Percentiles rank a stretch among this genome's conserved stretches.
These are phyloP conservation scores for Aplidium turbinatum DNA, from an alignment of 23 tunicate species.

Conservation along the genomic window DNA sequence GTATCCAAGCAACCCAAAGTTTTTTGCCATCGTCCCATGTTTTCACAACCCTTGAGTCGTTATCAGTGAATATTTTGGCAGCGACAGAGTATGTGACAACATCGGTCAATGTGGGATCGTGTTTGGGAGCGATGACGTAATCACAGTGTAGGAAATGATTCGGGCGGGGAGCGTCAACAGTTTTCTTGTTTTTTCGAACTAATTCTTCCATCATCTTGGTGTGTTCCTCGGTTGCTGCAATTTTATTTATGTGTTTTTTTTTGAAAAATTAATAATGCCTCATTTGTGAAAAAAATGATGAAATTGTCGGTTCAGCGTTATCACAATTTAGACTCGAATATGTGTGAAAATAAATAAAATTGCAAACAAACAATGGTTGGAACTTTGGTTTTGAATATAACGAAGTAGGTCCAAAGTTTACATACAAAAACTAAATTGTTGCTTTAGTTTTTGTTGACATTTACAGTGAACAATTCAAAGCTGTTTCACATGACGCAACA, in stretches of 20 bases:
- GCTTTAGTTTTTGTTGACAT: no score
- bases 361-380: background rate
- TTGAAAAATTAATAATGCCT: no score
- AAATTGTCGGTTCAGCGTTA: no score
- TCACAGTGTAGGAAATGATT: slow-evolving; percentile 75
- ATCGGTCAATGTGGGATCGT: slow-evolving; percentile 55
- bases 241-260: no score
- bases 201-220: slow-evolving; percentile 74
- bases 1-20: slow-evolving; percentile 93
- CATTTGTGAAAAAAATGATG: no score
- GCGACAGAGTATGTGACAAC: slow-evolving; percentile 89
- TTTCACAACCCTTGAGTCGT: slow-evolving; percentile 76
- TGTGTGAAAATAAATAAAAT: background rate
- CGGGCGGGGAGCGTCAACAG: slow-evolving; percentile 86
- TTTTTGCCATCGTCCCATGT: slow-evolving; percentile 88
- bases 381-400: background rate
- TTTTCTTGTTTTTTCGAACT: slow-evolving; percentile 56
- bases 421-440: no score
- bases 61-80: slow-evolving; percentile 90
- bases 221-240: slow-evolving; percentile 71
- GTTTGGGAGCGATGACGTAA: slow-evolving; percentile 57
- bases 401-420: background rate
- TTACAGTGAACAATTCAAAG: no score
- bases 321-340: no score
- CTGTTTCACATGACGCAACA: no score